Evolutionary conservation across 1,140 invertebrate species (phyloP).

Genomic region (Asbolus verrucosus): DNA sequence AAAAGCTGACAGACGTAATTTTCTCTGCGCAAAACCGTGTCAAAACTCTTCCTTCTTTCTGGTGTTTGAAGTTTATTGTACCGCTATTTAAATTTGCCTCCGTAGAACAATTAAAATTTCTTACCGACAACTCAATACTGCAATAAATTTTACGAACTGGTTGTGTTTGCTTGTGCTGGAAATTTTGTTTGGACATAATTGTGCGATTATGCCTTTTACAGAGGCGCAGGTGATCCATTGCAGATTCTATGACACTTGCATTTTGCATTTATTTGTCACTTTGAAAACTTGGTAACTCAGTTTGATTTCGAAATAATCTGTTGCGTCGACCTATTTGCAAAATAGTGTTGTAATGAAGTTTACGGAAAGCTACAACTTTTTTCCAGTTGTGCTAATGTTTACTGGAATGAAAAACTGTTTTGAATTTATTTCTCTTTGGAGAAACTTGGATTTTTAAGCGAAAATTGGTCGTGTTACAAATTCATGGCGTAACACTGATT

Average conservation of each 20-base stretch:
- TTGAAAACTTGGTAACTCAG: too few species aligned
- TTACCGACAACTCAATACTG: slow-evolving; percentile 24
- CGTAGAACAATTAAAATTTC: slow-evolving; percentile 36
- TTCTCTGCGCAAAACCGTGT: slow-evolving; percentile 32
- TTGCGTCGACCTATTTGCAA: neutral
- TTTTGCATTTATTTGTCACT: too few species aligned
- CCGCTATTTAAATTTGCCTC: slow-evolving; percentile 37
- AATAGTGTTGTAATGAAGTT: neutral
- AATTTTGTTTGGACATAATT: slow-evolving; percentile 20
- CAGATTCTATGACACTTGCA: too few species aligned
- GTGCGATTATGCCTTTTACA: slow-evolving; percentile 7
- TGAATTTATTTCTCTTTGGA: neutral
- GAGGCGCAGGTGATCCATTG: slow-evolving; percentile 4
- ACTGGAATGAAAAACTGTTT: slow-evolving; percentile 10
- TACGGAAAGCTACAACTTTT: too few species aligned
- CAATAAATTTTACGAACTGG: slow-evolving; percentile 26
- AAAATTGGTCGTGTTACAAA: neutral
- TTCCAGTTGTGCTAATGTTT: too few species aligned
- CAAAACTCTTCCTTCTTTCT: slow-evolving; percentile 37
- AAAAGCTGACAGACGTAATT: slow-evolving; percentile 7
- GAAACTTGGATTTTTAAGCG: neutral
- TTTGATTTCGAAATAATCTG: too few species aligned
- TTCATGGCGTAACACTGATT: slow-evolving; percentile 21
- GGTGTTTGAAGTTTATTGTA: slow-evolving; percentile 24
- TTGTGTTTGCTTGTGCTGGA: slow-evolving; percentile 18